Percentiles rank a stretch among this genome's conserved stretches.
Evolutionary conservation across 1,140 invertebrate species (phyloP).

Genomic region (Yoshiicerus persimilis): DNA sequence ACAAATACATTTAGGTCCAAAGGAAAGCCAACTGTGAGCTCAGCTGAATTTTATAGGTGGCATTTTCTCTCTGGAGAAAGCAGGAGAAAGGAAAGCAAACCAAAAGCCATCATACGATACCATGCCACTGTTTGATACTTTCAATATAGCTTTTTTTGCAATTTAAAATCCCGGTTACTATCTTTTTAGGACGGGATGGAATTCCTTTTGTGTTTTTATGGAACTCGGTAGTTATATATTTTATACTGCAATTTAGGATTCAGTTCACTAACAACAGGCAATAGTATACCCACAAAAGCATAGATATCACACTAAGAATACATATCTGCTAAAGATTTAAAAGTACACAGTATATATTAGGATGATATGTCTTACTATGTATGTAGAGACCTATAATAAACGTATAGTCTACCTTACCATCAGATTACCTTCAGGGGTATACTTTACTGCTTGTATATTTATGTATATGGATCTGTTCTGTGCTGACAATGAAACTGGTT

Average conservation of each 20-base stretch:
- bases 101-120: neutral
- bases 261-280: neutral
- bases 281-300: neutral
- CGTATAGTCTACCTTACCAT: too few species aligned
- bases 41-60: conserved; percentile 6
- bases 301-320: neutral
- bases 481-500: too few species aligned
- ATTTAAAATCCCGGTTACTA: neutral
- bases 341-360: too few species aligned
- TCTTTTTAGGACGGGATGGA: neutral
- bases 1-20: neutral
- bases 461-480: too few species aligned
- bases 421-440: too few species aligned
- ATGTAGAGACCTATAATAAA: too few species aligned
- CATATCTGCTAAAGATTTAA: too few species aligned
- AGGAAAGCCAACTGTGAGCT: neutral
- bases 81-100: neutral
- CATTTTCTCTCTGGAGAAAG: neutral
- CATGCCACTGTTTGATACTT: neutral
- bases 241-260: neutral
- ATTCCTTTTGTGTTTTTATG: conserved; percentile 10
- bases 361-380: too few species aligned
- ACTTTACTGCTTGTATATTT: too few species aligned
- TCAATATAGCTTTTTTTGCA: neutral
- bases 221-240: conserved; percentile 7